Evolutionary conservation across 2,797 vertebrate species (phyloP), one percentile per base, ranked within the genome.

Genomic region (Megalops cyprinoides): DNA sequence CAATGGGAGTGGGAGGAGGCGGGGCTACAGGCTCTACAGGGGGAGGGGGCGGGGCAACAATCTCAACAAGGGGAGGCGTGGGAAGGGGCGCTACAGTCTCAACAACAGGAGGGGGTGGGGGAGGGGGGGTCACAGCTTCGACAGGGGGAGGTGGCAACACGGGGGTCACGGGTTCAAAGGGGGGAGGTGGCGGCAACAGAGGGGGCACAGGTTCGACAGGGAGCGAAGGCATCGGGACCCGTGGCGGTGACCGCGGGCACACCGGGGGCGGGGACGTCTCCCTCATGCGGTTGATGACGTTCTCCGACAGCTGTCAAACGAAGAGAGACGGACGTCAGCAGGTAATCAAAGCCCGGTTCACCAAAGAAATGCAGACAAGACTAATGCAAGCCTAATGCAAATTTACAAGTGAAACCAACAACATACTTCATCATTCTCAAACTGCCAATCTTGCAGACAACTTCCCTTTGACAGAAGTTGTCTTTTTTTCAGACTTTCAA

Each of bases 281-380:
- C 90, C 95, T 97, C 98, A 99, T 99, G 5, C 98, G 97, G 77
- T 97, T 97, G 85, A 99, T 98, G 89, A 99, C 94, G 77, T 95
- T 97, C 87, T 99, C 97, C 0, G 98, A 99, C 0, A 99, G 92
- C 98, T 99, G 90, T 4, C 84, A 79, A 85, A 69, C 44, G 48
- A 81, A 39, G 73, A 56, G 34, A 65, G 28, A n/a, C 0, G 31
- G 62, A 14, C 18, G 58, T 51, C 18, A 76, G 44, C 69, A 73
- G 55, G 62, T 20, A 8, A 20, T 46, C n/a, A 74, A 14, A 25
- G n/a, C 5, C 2, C 42, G 49, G 20, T 12, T 5, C 58, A 60
- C 23, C 4, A 10, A 42, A 51, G 62, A 20, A 25, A 10, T 37
- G 25, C 71, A 28, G 67, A 53, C 1, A 46, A n/a, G n/a, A n/a